phyloP scores from a whole-genome alignment of 2,888 invertebrate species.

The Sarcophaga caerulescens region DNA sequence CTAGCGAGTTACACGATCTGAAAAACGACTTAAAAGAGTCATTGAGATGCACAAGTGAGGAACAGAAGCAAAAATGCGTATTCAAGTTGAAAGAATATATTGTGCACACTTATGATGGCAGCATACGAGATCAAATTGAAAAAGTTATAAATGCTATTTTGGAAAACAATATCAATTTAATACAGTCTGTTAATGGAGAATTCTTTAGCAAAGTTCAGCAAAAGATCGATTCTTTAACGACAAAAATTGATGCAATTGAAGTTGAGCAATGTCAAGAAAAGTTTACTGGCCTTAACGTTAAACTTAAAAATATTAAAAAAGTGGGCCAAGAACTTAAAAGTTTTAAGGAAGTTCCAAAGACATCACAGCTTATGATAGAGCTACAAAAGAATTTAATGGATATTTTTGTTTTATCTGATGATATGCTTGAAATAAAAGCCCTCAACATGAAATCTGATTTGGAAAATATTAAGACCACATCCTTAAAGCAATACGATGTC shows the following conservation, averaged over 20 bases:
- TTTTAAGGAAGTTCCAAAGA: slow-evolving; percentile 42
- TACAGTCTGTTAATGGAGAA: slow-evolving; percentile 43
- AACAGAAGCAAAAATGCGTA: slow-evolving; percentile 71
- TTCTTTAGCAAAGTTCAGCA: slow-evolving; percentile 35
- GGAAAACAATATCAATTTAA: slow-evolving; percentile 45
- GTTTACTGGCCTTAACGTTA: slow-evolving; percentile 20
- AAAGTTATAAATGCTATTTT: slow-evolving; percentile 62
- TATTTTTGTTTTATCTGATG: slow-evolving; percentile 64
- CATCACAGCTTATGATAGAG: slow-evolving; percentile 68
- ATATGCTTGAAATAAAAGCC: slow-evolving; percentile 51
- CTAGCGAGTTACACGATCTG: slow-evolving; percentile 43
- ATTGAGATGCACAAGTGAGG: slow-evolving; percentile 64
- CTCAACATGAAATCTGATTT: slow-evolving; percentile 36
- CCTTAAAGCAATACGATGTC: slow-evolving; percentile 54
- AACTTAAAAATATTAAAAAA: slow-evolving; percentile 44
- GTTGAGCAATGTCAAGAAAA: slow-evolving; percentile 26
- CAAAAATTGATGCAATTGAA: slow-evolving; percentile 13
- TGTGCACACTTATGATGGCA: slow-evolving; percentile 77
- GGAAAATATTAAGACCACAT: slow-evolving; percentile 46
- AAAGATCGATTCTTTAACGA: not conserved
- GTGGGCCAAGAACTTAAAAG: slow-evolving; percentile 22
- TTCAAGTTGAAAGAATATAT: slow-evolving; percentile 76
- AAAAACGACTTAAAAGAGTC: slow-evolving; percentile 47
- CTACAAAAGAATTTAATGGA: slow-evolving; percentile 77
- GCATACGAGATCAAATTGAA: slow-evolving; percentile 68